Base-by-base conservation (phyloP, 2,888 invertebrate genomes). In the Sphaerophoria rueppellii region DNA sequence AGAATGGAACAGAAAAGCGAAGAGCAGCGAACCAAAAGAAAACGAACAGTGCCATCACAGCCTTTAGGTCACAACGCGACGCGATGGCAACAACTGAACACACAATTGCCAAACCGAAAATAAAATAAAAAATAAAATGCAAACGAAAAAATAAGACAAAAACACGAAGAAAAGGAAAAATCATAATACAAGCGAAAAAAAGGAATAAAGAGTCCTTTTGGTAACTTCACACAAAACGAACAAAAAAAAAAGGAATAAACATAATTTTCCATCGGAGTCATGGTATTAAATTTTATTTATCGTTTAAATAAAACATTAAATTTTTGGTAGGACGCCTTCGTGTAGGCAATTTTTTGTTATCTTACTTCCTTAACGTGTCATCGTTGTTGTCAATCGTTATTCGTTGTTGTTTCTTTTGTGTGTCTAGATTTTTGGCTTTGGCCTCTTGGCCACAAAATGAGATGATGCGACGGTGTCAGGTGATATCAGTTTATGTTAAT, bases 251-350 rank as follows among this genome's bases (percentile, higher is more conserved):
- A 67, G 57, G 40, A 67, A 48, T 58, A 67, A 50, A 58, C 60
- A 75, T 57, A 75, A 74, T 70, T 58, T 67, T 65, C 70, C 74
- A 57, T 71, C 50, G 70, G 70, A 60, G 73, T 67, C 43, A 37
- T 73, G 72, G 73, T 77, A 85, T 85, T 85, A 81, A 85, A 73
- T 85, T 85, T 85, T 85, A 81, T 85, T 85, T 81, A 81, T 81
- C 81, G 80, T 81, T 85, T 85, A 74, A 85, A 85, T 85, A 85
- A 81, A 77, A 77, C 46, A 77, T 77, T 63, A 81, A 80, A 70
- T 77, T 61, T 57, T 58, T 37, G 16, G 58, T 16, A 58, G 58
- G 16, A 34, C 48, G 34, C 48, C 63, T 61, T 32, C n/a, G 14
- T 65, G 65, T 37, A 65, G 48, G 65, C 35, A 50, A 50, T 43